Percentiles rank a stretch among this genome's conserved stretches.
Conservation (phyloP, 2,113 vertebrate species). For the Neolamprologus kungweensis region DNA sequence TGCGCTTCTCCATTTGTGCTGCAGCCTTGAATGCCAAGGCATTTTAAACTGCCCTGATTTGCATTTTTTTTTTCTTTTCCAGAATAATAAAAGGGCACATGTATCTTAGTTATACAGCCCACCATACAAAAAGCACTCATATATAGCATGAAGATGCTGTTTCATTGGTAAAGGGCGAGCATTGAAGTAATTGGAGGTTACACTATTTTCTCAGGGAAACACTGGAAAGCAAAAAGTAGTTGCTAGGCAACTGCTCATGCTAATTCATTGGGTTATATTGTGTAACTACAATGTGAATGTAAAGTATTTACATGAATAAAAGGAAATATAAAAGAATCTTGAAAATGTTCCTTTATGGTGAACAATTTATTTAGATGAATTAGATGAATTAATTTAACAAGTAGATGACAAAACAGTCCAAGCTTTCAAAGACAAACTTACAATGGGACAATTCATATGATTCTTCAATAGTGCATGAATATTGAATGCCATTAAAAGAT, state of each 20-base stretch:
- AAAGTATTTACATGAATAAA: neutral
- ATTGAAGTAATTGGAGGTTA: slow-evolving; percentile 40
- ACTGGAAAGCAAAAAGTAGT: slow-evolving; percentile 19
- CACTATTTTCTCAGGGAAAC: slow-evolving; percentile 21
- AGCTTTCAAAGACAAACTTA: neutral
- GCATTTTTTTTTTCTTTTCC: neutral
- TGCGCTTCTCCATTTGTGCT: neutral
- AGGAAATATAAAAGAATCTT: neutral
- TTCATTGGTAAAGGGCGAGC: neutral
- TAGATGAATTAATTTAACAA: neutral
- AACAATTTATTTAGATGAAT: neutral
- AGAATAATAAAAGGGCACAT: neutral
- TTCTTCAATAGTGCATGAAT: neutral
- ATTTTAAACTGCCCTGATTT: neutral
- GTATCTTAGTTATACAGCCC: neutral
- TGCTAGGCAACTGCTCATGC: slow-evolving; percentile 62
- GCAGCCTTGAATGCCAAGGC: neutral
- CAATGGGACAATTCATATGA: neutral
- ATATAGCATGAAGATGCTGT: neutral
- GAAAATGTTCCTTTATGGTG: neutral
- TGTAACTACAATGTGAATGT: neutral
- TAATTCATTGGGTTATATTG: neutral
- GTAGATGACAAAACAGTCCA: neutral
- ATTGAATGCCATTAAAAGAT: neutral
- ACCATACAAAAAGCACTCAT: neutral